Evolutionary conservation across 2,888 invertebrate species (phyloP).

Genomic region (Drosophila cyrtoloma): DNA sequence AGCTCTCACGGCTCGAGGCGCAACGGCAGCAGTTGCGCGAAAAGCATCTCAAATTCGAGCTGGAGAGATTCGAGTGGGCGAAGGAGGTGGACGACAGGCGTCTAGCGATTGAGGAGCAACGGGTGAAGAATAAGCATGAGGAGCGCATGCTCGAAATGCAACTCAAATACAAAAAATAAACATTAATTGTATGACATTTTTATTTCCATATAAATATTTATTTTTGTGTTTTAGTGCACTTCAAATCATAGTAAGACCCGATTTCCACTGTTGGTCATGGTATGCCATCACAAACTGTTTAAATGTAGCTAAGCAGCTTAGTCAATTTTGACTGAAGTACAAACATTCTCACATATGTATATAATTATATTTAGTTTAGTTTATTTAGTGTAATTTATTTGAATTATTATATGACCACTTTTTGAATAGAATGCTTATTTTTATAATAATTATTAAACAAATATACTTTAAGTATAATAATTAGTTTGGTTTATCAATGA

Average conservation of each 20-base stretch:
- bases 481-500: not conserved
- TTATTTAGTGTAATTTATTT: not conserved
- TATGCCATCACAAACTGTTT: not conserved
- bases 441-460: not conserved
- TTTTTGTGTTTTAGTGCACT: not conserved
- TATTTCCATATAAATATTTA: not conserved
- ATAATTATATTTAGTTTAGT: not conserved
- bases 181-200: not conserved
- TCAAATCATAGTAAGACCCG: not conserved
- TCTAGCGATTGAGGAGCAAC: constrained; percentile 4
- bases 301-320: not conserved
- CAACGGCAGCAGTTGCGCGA: constrained; percentile 4
- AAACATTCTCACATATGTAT: not conserved
- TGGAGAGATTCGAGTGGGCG: constrained; percentile 5
- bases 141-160: constrained; percentile 10
- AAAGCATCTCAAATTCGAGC: constrained; percentile 1
- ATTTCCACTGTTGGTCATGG: constrained; percentile 2
- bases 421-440: not conserved
- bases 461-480: not conserved
- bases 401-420: not conserved
- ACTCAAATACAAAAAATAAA: constrained; percentile 7
- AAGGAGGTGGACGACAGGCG: constrained; percentile 6
- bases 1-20: constrained; percentile 2
- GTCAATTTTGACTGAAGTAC: constrained; percentile 1
- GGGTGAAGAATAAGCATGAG: constrained; percentile 6